Evolutionary conservation across 2,113 vertebrate genomes (phyloP), one percentile per base, ranked within the genome.

Genomic region (Reinhardtius hippoglossoides): DNA sequence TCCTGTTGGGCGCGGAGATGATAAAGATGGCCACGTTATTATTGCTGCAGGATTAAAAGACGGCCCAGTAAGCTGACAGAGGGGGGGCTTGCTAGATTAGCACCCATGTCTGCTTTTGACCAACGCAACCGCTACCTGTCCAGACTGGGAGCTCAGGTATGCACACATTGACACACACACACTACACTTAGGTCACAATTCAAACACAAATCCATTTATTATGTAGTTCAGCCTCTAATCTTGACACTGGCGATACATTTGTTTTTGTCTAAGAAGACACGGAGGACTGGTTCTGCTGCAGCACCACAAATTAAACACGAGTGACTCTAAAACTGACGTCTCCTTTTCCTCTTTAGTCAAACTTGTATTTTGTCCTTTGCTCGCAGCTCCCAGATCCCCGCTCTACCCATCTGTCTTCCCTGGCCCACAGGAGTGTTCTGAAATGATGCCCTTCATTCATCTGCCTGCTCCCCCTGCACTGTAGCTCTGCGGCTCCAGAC

Each of bases 81-180:
- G 35, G 66, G 73, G 48, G 90, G 89, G 7, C 88, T 86, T 78
- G 86, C 86, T 52, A 93, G 86, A 75, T 85, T 95, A 61, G 72
- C 74, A 70, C 96, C 94, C 66, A 91, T 95, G 89, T 92, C 93
- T 91, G 92, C 92, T 48, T 96, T 96, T 89, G 92, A 92, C 65
- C 91, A 96, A 55, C 93, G 93, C 60, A 95, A 94, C 93, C 93
- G 95, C 40, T 95, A 96, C 89, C 95, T 96, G 82, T 96, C 94
- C 92, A 96, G 85, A 87, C 90, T 96, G 64, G 93, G 95, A 15
- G 90, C 95, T 68, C 95, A 95, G 95, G 95, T 96, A 96, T 58
- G 10, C 44, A 12, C 63, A 44, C 48, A 13, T 42, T 42, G 40
- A 44, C 46, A 58, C 56, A 63, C 31, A 27, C 50, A 55, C 67